These are phyloP conservation scores for Meloe dianella DNA, from an alignment of 2,888 invertebrate species.

Conservation along the genomic window DNA sequence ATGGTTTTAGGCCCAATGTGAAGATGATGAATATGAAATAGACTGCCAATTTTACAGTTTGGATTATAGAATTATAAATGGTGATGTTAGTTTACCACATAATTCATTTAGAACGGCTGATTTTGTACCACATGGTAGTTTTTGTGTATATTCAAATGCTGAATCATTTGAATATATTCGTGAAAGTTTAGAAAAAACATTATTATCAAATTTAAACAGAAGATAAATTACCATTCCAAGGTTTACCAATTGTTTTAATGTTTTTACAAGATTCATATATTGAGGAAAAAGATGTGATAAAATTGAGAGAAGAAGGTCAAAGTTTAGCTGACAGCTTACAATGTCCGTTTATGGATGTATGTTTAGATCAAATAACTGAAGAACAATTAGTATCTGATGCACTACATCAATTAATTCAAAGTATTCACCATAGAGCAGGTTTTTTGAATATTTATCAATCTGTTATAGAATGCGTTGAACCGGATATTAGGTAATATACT, in stretches of 20 bases:
- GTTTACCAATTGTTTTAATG: slow-evolving; percentile 87
- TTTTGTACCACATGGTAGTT: slow-evolving; percentile 89
- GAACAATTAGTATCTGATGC: slow-evolving; percentile 74
- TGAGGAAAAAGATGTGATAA: slow-evolving; percentile 84
- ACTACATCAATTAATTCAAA: slow-evolving; percentile 74
- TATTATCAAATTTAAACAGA: slow-evolving; percentile 87
- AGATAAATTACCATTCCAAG: slow-evolving; percentile 84
- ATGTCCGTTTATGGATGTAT: slow-evolving; percentile 85
- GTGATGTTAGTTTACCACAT: slow-evolving; percentile 79
- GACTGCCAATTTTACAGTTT: slow-evolving; percentile 81
- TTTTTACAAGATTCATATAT: slow-evolving; percentile 85
- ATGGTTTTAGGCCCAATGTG: slow-evolving; percentile 74
- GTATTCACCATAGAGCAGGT: slow-evolving; percentile 79
- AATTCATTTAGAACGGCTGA: slow-evolving; percentile 84
- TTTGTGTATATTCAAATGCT: slow-evolving; percentile 89
- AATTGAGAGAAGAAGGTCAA: slow-evolving; percentile 87
- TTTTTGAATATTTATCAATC: slow-evolving; percentile 75
- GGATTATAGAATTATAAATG: slow-evolving; percentile 85
- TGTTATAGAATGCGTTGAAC: slow-evolving; percentile 79
- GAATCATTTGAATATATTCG: slow-evolving; percentile 91
- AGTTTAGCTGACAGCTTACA: slow-evolving; percentile 87
- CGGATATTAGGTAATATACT: slow-evolving; percentile 74
- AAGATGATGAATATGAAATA: slow-evolving; percentile 84
- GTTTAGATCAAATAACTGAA: slow-evolving; percentile 70
- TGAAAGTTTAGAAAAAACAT: slow-evolving; percentile 88